These are phyloP conservation scores for Sepiola atlantica DNA, from an alignment of 2,888 invertebrate genomes.

Conservation along the genomic window DNA sequence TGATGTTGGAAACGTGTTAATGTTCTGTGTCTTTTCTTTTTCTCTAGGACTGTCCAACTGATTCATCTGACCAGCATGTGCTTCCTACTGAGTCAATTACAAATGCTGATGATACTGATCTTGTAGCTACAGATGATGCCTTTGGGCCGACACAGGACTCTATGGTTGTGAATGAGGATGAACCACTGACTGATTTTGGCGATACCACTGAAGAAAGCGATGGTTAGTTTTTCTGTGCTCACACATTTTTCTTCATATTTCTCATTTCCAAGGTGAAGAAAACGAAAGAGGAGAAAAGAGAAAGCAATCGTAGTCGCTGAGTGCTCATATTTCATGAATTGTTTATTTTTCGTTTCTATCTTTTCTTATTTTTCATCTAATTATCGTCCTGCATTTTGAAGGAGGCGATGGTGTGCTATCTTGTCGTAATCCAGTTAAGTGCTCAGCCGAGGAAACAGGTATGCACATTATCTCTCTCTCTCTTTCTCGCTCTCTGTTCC, in stretches of 20 bases:
- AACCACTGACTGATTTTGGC: constrained; percentile 60
- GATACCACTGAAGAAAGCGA: constrained; percentile 68
- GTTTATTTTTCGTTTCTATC: constrained; percentile 14
- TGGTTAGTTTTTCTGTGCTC: constrained; percentile 53
- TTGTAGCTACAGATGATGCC: constrained; percentile 52
- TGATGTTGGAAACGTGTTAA: too few relatives aligned
- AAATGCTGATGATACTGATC: constrained; percentile 48
- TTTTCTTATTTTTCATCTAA: constrained; percentile 39
- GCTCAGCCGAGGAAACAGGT: constrained; percentile 44
- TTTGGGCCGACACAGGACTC: constrained; percentile 44
- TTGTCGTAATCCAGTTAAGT: constrained; percentile 44
- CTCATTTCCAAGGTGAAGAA: neutral
- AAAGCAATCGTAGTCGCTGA: neutral
- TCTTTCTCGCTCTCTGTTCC: neutral
- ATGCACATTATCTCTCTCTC: neutral
- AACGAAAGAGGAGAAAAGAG: neutral
- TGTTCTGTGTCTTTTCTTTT: neutral
- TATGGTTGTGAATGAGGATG: constrained; percentile 40
- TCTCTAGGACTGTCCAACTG: constrained; percentile 49
- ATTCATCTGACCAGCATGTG: constrained; percentile 55
- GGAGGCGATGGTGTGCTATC: constrained; percentile 35
- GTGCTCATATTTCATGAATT: neutral
- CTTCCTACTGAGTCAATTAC: constrained; percentile 47
- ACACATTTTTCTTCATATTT: neutral
- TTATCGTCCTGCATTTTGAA: constrained; percentile 39